These are phyloP conservation scores for Apotomis capreana DNA, from an alignment of 2,888 invertebrate species.

Conservation along the genomic window DNA sequence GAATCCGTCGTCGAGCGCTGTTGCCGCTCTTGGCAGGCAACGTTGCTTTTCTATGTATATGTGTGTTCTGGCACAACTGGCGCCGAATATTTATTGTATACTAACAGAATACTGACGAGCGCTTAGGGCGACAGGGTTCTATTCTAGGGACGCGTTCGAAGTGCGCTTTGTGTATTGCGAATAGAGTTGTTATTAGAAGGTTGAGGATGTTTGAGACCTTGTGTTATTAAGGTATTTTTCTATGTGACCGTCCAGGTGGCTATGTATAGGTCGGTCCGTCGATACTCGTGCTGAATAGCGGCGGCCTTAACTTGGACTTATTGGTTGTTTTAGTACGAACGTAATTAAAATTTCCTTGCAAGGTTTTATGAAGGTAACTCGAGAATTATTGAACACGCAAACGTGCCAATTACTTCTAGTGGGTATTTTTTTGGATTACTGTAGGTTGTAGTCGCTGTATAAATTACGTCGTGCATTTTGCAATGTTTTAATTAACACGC, in stretches of 20 bases:
- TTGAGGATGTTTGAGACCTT: conserved; percentile 54
- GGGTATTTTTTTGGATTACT: neutral
- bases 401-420: conserved; percentile 45
- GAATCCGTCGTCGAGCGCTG: conserved; percentile 76
- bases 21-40: conserved; percentile 77
- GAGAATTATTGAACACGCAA: conserved; percentile 55
- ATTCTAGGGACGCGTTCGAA: conserved; percentile 53
- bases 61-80: conserved; percentile 82
- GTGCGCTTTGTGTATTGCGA: conserved; percentile 53
- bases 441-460: neutral
- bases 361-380: conserved; percentile 63
- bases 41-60: conserved; percentile 78
- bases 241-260: conserved; percentile 83
- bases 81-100: conserved; percentile 84
- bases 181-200: conserved; percentile 62
- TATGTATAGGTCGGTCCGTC: conserved; percentile 79
- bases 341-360: conserved; percentile 64
- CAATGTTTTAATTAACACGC: neutral
- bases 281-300: conserved; percentile 68
- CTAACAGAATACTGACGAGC: conserved; percentile 79
- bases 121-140: conserved; percentile 76
- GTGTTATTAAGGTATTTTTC: conserved; percentile 65
- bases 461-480: neutral
- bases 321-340: conserved; percentile 58
- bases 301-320: conserved; percentile 67